Evolutionary conservation across 2,888 invertebrate genomes (phyloP), one percentile per base, ranked within the genome.

Genomic region (Tetragonisca angustula): DNA sequence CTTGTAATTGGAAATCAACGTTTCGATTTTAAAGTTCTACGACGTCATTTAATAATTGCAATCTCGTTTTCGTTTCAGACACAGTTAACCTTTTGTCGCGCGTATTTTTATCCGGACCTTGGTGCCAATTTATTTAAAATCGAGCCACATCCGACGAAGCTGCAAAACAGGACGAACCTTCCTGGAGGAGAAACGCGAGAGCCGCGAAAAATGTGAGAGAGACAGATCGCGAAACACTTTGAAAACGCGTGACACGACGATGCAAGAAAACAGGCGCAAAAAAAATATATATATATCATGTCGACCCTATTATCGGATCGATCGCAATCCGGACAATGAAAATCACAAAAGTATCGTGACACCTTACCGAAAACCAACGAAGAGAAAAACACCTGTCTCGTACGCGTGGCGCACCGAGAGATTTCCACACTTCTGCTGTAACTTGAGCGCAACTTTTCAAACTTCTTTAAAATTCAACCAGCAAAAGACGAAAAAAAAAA

Each of bases 341-440:
- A 15, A 1, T 5, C 15, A 3, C 2, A 27, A n/a, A 21, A 49
- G 2, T 11, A 43, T 59, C 5, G 19, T 5, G 11, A 61, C 49
- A 61, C 61, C 72, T 72, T 72, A 72, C 71, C 71, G 24, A n/a
- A n/a, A 70, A 19, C 32, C 17, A 71, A n/a, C 2, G 27, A 19
- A 56, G 21, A 49, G 17, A 15, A 32, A 36, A 61, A 61, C 72
- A 62, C 61, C 61, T 59, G 59, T 21, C 43, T 72, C 27, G 0
- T 32, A 4, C 32, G 27, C 49, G 54, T 13, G 2, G 21, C 21
- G 27, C 21, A 21, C 56, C 36, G 36, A 36, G 36, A 36, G 36
- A 36, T 17, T 21, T 36, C n/a, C 54, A 32, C 27, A 0, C 50
- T 17, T 52, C 19, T 4, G 52, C 19, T 6, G 43, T 43, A 43